Base-by-base conservation (phyloP, 2,797 vertebrate species). In the Falco naumanni region DNA sequence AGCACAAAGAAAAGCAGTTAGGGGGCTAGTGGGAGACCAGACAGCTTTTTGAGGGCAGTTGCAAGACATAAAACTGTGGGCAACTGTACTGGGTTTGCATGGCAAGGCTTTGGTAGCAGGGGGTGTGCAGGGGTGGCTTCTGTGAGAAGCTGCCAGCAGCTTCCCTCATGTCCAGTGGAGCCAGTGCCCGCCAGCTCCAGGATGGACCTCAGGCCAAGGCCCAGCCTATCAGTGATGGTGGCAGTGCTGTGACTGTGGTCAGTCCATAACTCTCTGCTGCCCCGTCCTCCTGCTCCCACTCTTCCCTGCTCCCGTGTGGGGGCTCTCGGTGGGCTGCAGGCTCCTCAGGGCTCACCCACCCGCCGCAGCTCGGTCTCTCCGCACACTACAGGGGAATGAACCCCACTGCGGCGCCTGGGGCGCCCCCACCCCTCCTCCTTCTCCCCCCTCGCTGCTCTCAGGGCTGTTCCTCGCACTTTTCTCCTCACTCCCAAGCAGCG, bases 381-480 rank as follows among this genome's bases (percentile, higher is more conserved):
- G 16, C 43, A 22, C 11, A 1, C 11, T 3, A 2, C 29, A 16
- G 51, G 13, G 51, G 13, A 31, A 45, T 45, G 24, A 37, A n/a
- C 4, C n/a, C 53, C 9, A 3, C 64, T 2, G 3, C 1, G 0
- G 13, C 3, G 1, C 28, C 56, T 4, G 12, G 13, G n/a, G 34
- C 43, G 8, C 33, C 33, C 37, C 59, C 54, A 20, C 17, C 41
- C 31, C 51, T 9, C 7, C 34, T 13, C 9, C 37, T 25, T 1
- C 47, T 29, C 54, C 50, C 61, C 39, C 37, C 76, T 14, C 0
- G 4, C 11, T 6, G 29, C 51, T 34, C n/a, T 5, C 29, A 6
- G 37, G 37, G 56, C 19, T 21, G 14, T 6, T 59, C 19, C 59
- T 34, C n/a, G n/a, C 53, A 13, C 39, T 10, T 59, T 45, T 24